Evolutionary conservation across 1,140 invertebrate species (phyloP).

Genomic region (Centruroides vittatus): DNA sequence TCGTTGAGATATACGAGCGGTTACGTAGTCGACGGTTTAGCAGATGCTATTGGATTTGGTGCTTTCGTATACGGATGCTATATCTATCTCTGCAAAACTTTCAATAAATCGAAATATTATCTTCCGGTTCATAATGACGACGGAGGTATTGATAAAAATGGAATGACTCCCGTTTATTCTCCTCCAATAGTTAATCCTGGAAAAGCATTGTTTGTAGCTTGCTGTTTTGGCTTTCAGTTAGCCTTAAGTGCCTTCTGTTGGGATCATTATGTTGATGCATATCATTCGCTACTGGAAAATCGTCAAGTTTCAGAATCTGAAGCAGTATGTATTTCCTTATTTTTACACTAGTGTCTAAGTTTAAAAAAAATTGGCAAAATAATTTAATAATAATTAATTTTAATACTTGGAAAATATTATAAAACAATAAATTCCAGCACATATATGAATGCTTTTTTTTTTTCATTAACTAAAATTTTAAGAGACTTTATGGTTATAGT

Average conservation of each 20-base stretch:
- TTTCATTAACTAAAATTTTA: too few relatives aligned
- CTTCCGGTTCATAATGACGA: too few relatives aligned
- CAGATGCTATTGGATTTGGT: conserved; percentile 21
- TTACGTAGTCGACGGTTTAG: conserved; percentile 46
- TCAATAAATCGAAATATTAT: too few relatives aligned
- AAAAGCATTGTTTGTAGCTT: conserved; percentile 44
- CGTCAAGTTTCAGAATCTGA: conserved; percentile 1
- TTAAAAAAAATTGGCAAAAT: too few relatives aligned
- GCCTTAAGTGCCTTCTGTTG: conserved; percentile 53
- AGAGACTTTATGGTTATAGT: too few relatives aligned
- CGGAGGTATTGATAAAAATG: too few relatives aligned
- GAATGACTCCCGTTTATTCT: too few relatives aligned
- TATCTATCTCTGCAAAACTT: not conserved
- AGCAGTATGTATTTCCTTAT: conserved; percentile 9
- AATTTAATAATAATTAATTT: too few relatives aligned
- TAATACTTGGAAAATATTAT: too few relatives aligned
- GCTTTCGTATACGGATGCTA: conserved; percentile 26
- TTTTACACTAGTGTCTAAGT: too few relatives aligned
- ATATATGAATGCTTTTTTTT: too few relatives aligned
- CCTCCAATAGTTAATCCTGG: conserved; percentile 12
- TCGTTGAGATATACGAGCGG: conserved; percentile 46
- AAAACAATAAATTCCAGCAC: too few relatives aligned
- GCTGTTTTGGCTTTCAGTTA: conserved; percentile 50
- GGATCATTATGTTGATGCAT: conserved; percentile 64
- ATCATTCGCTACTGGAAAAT: conserved; percentile 52